These are phyloP conservation scores for Lepidothrix coronata DNA, from an alignment of 2,113 vertebrate genomes.

Conservation along the genomic window DNA sequence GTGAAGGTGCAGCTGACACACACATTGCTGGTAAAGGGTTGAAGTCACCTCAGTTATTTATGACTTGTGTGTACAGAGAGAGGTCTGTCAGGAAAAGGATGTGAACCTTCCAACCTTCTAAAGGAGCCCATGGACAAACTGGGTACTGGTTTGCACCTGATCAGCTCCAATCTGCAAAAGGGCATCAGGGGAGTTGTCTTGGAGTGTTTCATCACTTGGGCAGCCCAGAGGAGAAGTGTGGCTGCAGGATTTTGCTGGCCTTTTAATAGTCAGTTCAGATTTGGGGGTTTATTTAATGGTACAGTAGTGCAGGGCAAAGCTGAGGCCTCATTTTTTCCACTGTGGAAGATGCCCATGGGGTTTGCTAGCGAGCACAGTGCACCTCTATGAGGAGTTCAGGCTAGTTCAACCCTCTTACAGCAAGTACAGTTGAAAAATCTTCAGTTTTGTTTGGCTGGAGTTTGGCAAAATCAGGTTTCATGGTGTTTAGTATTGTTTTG, in stretches of 20 bases:
- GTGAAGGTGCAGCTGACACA: accelerated
- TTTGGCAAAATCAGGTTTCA: neutral
- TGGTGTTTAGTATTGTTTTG: neutral
- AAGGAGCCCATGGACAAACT: accelerated
- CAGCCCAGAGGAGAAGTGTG: neutral
- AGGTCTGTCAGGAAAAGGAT: conserved; percentile 59
- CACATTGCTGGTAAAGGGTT: accelerated
- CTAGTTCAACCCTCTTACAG: neutral
- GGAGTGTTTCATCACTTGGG: accelerated
- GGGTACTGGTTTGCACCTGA: accelerated
- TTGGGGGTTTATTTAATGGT: neutral
- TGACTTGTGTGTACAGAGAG: conserved; percentile 58
- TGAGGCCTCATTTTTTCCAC: accelerated
- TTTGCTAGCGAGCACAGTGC: neutral
- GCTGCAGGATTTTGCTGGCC: neutral
- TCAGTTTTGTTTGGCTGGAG: neutral
- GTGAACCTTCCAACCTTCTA: neutral
- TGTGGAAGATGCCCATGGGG: neutral
- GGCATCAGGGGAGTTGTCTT: neutral
- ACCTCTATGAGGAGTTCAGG: accelerated
- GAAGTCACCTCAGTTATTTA: accelerated
- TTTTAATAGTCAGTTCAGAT: neutral
- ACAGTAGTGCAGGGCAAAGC: accelerated
- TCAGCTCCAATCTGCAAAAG: neutral
- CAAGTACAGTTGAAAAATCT: neutral